Evolutionary conservation across 2,888 invertebrate species (phyloP), one percentile per base, ranked within the genome.

Genomic region (Caenorhabditis imperialis): DNA sequence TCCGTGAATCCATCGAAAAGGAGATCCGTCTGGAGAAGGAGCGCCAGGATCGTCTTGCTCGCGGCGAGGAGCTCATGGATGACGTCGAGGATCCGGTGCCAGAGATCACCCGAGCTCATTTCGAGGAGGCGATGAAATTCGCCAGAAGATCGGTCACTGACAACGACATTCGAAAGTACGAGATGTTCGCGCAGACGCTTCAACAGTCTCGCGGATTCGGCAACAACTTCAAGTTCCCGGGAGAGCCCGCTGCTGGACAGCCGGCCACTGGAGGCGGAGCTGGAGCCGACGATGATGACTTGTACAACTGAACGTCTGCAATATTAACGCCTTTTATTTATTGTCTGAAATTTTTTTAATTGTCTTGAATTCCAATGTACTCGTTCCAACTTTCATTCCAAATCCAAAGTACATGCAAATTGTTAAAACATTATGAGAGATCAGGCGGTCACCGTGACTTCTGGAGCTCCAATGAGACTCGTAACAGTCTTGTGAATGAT

Each of bases 121-220:
- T 99, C 90, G 99, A 99, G 90, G 99, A 99, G 72, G 87, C 88
- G 8, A 88, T 88, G 88, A 88, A 88, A 72, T 88, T 85, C 58
- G 88, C 88, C 14, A 83, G 88, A 37, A 92, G 98, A 55, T 99
- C 98, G 27, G 99, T 99, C 51, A 96, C 96, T 55, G 99, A 99
- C 90, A 97, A 97, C 90, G 99, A 99, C 90, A 98, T 99, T 89
- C 93, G 98, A 89, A 99, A 99, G 91, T 99, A 99, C 90, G 99
- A 99, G 92, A 99, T 99, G 98, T 99, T 99, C 91, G 95, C 99
- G 87, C 98, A 99, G 91, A 99, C 99, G 81, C 91, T 99, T 88
- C 99, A 99, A 90, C 99, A 99, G 91, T 96, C 96, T 85, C 93
- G 99, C 89, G 99, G 99, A 76, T 98, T 99, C 90, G 91, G 90